Conservation (phyloP, 2,797 vertebrate genomes). For the Poecile montanus region DNA sequence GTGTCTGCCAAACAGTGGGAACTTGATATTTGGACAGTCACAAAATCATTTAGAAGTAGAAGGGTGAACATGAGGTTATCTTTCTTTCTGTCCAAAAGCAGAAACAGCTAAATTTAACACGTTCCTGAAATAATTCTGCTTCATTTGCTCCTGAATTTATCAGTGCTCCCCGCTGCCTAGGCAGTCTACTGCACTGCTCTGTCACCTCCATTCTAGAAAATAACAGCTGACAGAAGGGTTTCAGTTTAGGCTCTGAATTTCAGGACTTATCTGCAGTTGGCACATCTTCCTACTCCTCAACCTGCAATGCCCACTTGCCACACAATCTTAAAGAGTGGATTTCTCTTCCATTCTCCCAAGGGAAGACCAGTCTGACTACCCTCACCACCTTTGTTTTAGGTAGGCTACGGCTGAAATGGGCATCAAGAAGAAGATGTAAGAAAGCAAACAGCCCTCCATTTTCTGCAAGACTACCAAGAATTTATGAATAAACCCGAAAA, state of each 20-base stretch:
- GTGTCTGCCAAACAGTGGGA: background rate
- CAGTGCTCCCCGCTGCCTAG: background rate
- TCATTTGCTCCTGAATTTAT: background rate
- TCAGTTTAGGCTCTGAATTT: background rate
- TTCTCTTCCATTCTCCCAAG: background rate
- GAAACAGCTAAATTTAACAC: background rate
- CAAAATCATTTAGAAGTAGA: background rate
- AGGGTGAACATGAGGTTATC: background rate
- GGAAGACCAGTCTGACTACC: accelerated
- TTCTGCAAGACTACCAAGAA: background rate
- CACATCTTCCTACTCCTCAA: background rate
- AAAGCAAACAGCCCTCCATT: background rate
- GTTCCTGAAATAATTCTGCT: conserved; percentile 8
- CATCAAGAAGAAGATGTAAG: background rate
- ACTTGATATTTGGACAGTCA: background rate
- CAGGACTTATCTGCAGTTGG: background rate
- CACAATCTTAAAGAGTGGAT: background rate
- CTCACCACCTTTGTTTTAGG: background rate
- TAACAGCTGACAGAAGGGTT: background rate
- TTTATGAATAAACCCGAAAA: background rate
- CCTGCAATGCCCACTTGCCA: background rate
- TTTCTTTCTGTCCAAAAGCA: background rate
- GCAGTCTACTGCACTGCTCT: background rate
- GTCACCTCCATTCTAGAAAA: background rate
- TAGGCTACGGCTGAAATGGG: background rate